Evolutionary conservation across 2,888 invertebrate species (phyloP), one percentile per base, ranked within the genome.

Genomic region (Gnatocerus cornutus): DNA sequence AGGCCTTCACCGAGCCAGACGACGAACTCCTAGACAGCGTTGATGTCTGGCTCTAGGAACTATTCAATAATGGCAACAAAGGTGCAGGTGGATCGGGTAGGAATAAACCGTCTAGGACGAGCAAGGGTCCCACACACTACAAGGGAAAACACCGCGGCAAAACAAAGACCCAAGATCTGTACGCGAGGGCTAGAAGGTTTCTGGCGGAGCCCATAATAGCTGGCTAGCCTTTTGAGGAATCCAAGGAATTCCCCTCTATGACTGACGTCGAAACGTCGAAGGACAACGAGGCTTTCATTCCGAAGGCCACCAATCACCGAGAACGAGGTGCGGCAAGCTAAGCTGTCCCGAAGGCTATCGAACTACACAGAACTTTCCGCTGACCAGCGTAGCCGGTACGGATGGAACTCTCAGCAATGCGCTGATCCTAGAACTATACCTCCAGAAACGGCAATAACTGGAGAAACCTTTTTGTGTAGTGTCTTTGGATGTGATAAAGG

Each of bases 401-500:
- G 84, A 84, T 65, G 84, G 84, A 7, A 79, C 79, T 2, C 72
- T 84, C 8, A 80, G 82, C 5, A 85, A 84, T 56, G 70, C 78
- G 16, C 68, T 80, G 1, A 58, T 79, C 0, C 65, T 83, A 5
- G 72, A 80, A 73, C 61, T 74, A 72, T 69, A 41, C 10, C 30
- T 37, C 14, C 50, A 9, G 30, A 3, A 21, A 80, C 74, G 62
- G 73, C 71, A 68, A 46, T 30, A 71, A 70, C 48, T 12, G 56
- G 9, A 27, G 2, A 41, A 62, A 37, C 7, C 64, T 0, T 68
- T 52, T 30, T 68, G 62, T 8, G 68, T 74, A 0, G 37, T 74
- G 0, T 68, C 72, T 0, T 61, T 75, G 16, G 77, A 77, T 27
- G 46, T 76, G 9, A 12, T 62, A 1, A 75, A 75, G 58, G 76